Evolutionary conservation across 1,140 invertebrate species (phyloP), one percentile per base, ranked within the genome.

Genomic region (Drosophila sproati): DNA sequence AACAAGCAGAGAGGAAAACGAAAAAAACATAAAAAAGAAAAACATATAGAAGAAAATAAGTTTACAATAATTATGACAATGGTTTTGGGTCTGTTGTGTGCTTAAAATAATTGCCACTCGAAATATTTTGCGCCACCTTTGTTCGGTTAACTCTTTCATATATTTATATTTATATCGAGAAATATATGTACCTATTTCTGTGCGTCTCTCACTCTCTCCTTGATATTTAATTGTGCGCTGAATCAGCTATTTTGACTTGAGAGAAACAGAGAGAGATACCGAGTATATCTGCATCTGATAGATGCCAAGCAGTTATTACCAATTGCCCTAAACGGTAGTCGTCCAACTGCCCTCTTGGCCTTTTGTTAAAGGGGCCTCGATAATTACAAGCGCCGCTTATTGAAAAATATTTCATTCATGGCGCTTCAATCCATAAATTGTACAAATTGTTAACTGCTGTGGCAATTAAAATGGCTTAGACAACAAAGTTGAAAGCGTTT

Each of bases 251-350:
- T 88, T 87, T 67, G 35, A 62, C 20, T 41, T 54, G 29, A 52
- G 39, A 47, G n/a, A 34, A 35, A 28, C n/a, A 7, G 12, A 37
- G 67, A 77, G 63, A 48, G 73, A 48, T 56, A 39, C 28, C 31
- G 41, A 20, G 48, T 62, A 66, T 82, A 74, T 62, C 37, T 37
- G 54, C 32, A 87, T 77, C 79, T 88, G 76, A 67, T 71, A 67
- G 80, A 82, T 80, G 57, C 63, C 66, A 62, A 51, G 54, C 66
- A 71, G 63, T 62, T 78, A 68, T 69, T 74, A 83, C 64, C 85
- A 88, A 88, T 88, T 88, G 85, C 83, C 83, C 73, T 88, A 88
- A 88, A 88, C 83, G 83, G 83, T 88, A 88, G 83, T 88, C 83
- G 66, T 73, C 77, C 79, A 80, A 69, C 83, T 87, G 82, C 77